phyloP scores from a whole-genome alignment of 1,140 invertebrate genomes.

The Trissolcus basalis region DNA sequence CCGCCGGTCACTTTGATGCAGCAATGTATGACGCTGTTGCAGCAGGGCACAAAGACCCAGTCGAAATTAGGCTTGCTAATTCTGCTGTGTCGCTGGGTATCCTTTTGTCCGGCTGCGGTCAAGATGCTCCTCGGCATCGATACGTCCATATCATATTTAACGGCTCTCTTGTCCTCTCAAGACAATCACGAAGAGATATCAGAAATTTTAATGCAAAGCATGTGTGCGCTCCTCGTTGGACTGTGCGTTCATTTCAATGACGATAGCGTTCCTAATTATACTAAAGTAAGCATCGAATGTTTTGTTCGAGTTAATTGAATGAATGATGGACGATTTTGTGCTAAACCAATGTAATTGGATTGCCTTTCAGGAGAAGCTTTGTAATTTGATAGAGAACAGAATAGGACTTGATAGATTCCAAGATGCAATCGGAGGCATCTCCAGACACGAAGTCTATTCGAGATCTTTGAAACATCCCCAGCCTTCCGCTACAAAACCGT shows the following conservation, averaged over 20 bases:
- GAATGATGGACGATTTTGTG: too few relatives aligned
- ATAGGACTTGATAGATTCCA: slow-evolving; percentile 94
- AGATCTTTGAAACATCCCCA: slow-evolving; percentile 95
- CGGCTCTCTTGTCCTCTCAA: slow-evolving; percentile 83
- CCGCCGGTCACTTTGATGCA: slow-evolving; percentile 91
- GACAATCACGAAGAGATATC: slow-evolving; percentile 83
- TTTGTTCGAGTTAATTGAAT: not conserved
- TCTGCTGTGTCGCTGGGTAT: slow-evolving; percentile 92
- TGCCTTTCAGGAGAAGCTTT: slow-evolving; percentile 82
- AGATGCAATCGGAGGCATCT: slow-evolving; percentile 90
- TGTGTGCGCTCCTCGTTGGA: slow-evolving; percentile 96
- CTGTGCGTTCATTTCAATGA: slow-evolving; percentile 96
- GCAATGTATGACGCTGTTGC: slow-evolving; percentile 89
- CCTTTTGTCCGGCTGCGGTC: slow-evolving; percentile 89
- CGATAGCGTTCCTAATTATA: slow-evolving; percentile 86
- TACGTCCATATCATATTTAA: slow-evolving; percentile 91
- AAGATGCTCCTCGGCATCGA: slow-evolving; percentile 88
- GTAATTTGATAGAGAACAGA: slow-evolving; percentile 91
- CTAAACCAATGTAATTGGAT: not conserved
- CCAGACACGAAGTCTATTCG: slow-evolving; percentile 93
- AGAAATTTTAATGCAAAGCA: slow-evolving; percentile 79
- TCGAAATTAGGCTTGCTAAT: slow-evolving; percentile 94
- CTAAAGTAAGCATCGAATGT: slow-evolving; percentile 76
- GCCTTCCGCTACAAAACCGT: slow-evolving; percentile 83
- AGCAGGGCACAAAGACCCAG: slow-evolving; percentile 90